Percentiles rank a stretch among this genome's conserved stretches.
Conservation (phyloP, 2,888 invertebrate species). For the Melanotus villosus region DNA sequence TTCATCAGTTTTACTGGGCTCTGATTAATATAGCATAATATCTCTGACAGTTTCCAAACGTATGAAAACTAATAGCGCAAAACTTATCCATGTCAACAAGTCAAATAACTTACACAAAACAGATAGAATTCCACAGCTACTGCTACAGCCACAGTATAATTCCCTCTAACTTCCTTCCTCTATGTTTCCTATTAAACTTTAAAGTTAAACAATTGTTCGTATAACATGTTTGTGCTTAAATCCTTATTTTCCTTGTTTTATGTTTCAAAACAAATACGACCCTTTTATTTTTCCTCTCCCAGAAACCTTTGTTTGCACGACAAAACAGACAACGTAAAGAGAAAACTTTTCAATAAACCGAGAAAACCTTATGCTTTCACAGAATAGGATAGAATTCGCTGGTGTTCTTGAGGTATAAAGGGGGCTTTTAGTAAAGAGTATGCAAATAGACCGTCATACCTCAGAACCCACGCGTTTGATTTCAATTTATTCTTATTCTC, state of each 20-base stretch:
- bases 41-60: background rate
- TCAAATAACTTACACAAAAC: background rate
- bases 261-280: no score
- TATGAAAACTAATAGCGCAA: conserved; percentile 2
- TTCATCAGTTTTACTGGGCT: background rate
- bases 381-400: background rate
- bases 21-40: background rate
- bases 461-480: conserved; percentile 2
- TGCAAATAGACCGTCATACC: conserved; percentile 9
- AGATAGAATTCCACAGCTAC: background rate
- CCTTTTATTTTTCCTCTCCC: no score
- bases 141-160: background rate
- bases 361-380: background rate
- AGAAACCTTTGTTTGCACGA: background rate
- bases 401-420: conserved; percentile 10
- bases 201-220: no score
- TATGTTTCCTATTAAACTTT: no score
- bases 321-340: background rate
- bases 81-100: conserved; percentile 5
- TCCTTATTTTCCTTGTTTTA: no score
- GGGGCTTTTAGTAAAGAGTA: background rate
- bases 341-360: background rate
- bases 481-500: background rate
- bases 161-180: background rate
- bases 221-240: no score